Base-by-base conservation (phyloP, 2,888 invertebrate species). In the Pedicia rivosa region DNA sequence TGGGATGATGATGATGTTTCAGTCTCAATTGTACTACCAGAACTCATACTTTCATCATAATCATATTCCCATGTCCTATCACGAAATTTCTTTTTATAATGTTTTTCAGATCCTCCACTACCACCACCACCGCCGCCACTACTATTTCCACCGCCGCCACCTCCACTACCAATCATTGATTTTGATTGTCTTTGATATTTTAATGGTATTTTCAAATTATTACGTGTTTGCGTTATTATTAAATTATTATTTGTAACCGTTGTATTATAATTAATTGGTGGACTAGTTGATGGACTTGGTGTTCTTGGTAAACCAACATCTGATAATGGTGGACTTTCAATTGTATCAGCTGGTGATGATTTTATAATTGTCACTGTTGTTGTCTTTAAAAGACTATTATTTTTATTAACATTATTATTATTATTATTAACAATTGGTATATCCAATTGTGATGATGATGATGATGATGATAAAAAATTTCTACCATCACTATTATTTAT, bases 71-170 rank as follows among this genome's bases (percentile, higher is more conserved):
- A 55, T 65, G 74, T 64, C 69, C 79, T 52, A 73, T 80, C 78
- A 62, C 82, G 82, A 63, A 78, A 79, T 53, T 83, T 82, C 65
- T 84, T 86, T 63, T 86, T 84, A 60, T 82, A 84, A 62, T 81
- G 81, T 46, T 71, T 69, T 48, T 74, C 72, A 1, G 66, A 62
- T 50, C 59, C 42, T 48, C n/a, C n/a, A n/a, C n/a, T n/a, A n/a
- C n/a, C n/a, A n/a, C n/a, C 54, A 37, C 50, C 53, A 41, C 53
- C 56, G n/a, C 59, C 55, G 39, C 60, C 59, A 12, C 58, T n/a
- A n/a, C n/a, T n/a, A n/a, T n/a, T n/a, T n/a, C n/a, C n/a, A n/a
- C n/a, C n/a, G n/a, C n/a, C n/a, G n/a, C n/a, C n/a, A n/a, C n/a
- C n/a, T n/a, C n/a, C n/a, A n/a, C n/a, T n/a, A 3, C 10, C 8